Percentiles rank a stretch among this genome's conserved stretches.
These are phyloP conservation scores for Periophthalmodon schlosseri DNA, from an alignment of 2,113 vertebrate genomes.

Conservation along the genomic window DNA sequence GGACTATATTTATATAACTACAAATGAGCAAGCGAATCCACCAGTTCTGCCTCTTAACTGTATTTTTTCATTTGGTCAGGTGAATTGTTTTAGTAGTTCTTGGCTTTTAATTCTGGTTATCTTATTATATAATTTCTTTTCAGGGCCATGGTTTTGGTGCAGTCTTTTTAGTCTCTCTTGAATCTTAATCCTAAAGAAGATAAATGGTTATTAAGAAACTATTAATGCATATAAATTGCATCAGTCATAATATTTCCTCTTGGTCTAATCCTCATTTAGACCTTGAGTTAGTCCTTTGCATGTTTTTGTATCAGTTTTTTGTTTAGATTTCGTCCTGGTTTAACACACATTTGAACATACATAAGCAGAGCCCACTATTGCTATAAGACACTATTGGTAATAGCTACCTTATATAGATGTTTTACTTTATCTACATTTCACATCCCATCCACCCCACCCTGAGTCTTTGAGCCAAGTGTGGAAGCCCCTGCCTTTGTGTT, in stretches of 20 bases:
- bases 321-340: background rate
- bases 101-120: background rate
- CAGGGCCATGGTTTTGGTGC: background rate
- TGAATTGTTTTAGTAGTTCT: background rate
- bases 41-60: constrained; percentile 22
- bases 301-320: background rate
- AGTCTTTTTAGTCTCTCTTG: background rate
- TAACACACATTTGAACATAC: background rate
- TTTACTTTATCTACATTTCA: constrained; percentile 44
- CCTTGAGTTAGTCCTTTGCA: background rate
- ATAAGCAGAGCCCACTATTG: background rate
- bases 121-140: background rate
- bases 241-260: background rate
- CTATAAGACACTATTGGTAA: background rate
- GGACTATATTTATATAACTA: constrained; percentile 24
- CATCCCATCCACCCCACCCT: constrained; percentile 50
- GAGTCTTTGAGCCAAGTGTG: constrained; percentile 46
- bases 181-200: background rate
- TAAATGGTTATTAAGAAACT: background rate
- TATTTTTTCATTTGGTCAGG: constrained; percentile 22
- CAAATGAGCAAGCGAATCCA: constrained; percentile 5
- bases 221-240: background rate
- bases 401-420: constrained; percentile 25
- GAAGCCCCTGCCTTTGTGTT: constrained; percentile 30
- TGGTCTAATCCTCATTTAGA: background rate